Conservation (phyloP, 1,140 invertebrate genomes). For the Achatina immaculata region DNA sequence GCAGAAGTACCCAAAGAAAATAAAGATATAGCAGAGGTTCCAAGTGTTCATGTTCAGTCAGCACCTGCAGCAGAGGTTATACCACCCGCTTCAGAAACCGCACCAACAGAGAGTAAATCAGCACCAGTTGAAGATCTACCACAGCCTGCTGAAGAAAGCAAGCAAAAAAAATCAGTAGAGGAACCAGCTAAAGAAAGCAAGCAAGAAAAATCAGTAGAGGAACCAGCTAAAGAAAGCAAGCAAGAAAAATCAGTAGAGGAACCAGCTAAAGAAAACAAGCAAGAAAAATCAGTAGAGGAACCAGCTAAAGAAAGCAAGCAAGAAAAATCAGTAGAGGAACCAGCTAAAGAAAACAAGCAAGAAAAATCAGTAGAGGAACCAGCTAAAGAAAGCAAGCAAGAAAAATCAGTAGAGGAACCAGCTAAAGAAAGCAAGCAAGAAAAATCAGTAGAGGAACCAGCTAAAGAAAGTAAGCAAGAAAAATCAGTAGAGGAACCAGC, state of each 20-base stretch:
- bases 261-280: neutral
- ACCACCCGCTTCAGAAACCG: neutral
- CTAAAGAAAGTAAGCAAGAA: neutral
- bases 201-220: neutral
- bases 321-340: slow-evolving; percentile 4
- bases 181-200: neutral
- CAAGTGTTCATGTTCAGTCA: neutral
- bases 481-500: neutral
- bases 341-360: neutral
- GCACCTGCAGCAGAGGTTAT: neutral
- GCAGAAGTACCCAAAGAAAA: neutral
- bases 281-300: slow-evolving; percentile 14
- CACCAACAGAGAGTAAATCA: neutral
- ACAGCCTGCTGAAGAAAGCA: neutral
- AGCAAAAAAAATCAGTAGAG: neutral
- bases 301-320: neutral
- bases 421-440: neutral
- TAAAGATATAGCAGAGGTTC: neutral
- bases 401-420: slow-evolving; percentile 23
- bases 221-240: neutral
- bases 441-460: neutral
- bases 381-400: neutral
- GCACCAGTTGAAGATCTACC: neutral
- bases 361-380: neutral
- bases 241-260: neutral